These are phyloP conservation scores for Apis laboriosa DNA, from an alignment of 1,140 invertebrate species.

Conservation along the genomic window DNA sequence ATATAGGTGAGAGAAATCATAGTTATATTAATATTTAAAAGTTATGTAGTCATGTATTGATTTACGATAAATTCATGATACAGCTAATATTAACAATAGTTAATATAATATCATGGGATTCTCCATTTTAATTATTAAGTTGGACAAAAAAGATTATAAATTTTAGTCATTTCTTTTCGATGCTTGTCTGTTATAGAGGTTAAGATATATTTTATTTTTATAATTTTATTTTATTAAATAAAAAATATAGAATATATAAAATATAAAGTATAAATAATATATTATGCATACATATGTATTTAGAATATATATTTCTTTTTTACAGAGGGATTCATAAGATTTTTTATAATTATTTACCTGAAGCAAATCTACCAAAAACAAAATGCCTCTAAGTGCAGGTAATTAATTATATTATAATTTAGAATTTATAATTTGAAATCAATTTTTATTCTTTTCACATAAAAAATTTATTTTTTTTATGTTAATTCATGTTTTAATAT, in stretches of 20 bases:
- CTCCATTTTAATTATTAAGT: background rate
- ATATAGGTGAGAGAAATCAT: slow-evolving; percentile 23
- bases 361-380: slow-evolving; percentile 32
- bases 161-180: background rate
- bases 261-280: no score
- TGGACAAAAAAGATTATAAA: background rate
- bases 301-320: background rate
- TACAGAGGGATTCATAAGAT: slow-evolving; percentile 35
- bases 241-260: background rate
- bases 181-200: slow-evolving; percentile 16
- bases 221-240: background rate
- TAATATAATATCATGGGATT: background rate
- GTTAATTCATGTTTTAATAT: background rate
- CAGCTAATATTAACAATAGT: slow-evolving; percentile 45
- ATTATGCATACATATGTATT: background rate
- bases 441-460: background rate
- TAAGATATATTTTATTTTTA: slow-evolving; percentile 10
- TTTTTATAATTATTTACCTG: slow-evolving; percentile 28
- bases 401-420: background rate
- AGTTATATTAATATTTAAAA: slow-evolving; percentile 10
- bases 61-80: slow-evolving; percentile 48
- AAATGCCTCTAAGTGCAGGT: slow-evolving; percentile 75
- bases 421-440: no score
- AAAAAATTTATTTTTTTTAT: background rate
- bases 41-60: slow-evolving; percentile 46